phyloP scores from a whole-genome alignment of 1,140 invertebrate species.

The Bombus affinis region DNA sequence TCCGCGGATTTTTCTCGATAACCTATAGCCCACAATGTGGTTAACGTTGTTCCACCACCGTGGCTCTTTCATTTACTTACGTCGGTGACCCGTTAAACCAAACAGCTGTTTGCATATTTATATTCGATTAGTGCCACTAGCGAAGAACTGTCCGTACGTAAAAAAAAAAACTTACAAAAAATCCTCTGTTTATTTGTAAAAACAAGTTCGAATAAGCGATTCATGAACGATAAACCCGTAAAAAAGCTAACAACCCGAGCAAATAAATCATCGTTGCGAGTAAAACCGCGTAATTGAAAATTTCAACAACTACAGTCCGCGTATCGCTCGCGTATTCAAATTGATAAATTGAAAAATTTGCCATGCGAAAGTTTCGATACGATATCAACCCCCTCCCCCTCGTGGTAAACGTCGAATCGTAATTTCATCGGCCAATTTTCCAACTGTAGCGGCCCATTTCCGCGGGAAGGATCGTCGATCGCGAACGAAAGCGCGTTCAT shows the following conservation, averaged over 20 bases:
- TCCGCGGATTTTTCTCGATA: background rate
- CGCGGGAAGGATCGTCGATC: background rate
- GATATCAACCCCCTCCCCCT: too few relatives aligned
- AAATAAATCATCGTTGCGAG: background rate
- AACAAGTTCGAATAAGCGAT: background rate
- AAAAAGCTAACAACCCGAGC: background rate
- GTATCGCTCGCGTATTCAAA: background rate
- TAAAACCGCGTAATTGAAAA: background rate
- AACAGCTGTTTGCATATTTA: background rate
- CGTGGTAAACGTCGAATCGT: background rate
- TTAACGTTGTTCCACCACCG: background rate
- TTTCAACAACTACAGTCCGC: background rate
- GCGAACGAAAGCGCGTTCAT: background rate
- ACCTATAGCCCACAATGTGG: background rate
- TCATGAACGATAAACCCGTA: background rate
- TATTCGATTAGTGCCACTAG: background rate
- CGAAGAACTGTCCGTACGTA: background rate
- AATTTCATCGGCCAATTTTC: constrained; percentile 1
- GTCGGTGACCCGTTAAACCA: background rate
- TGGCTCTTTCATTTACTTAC: background rate
- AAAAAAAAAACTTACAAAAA: background rate
- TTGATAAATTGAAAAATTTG: constrained; percentile 10
- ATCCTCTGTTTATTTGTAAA: background rate
- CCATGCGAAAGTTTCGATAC: background rate
- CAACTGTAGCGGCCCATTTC: background rate